Conservation (phyloP, 2,113 vertebrate species). For the Tiliqua scincoides region DNA sequence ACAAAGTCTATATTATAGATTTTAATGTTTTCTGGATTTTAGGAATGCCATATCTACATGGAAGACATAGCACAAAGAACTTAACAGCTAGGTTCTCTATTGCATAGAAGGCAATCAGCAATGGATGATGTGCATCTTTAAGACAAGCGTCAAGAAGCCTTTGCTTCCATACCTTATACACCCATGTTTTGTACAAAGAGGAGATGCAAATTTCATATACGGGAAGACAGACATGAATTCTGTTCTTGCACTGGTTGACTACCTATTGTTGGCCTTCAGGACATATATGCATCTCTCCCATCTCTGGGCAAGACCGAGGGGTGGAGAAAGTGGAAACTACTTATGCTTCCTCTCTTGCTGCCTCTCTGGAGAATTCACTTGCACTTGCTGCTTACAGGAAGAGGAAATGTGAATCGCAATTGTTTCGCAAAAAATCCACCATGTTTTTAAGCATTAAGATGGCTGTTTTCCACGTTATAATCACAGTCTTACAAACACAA, state of each 20-base stretch:
- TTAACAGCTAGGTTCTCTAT: not conserved
- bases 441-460: not conserved
- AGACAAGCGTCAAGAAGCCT: not conserved
- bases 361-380: not conserved
- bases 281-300: not conserved
- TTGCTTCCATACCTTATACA: not conserved
- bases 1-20: not conserved
- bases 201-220: not conserved
- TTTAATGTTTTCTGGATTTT: not conserved
- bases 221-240: not conserved
- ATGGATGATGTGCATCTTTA: not conserved
- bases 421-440: no score
- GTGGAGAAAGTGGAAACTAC: not conserved
- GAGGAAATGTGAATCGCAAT: not conserved
- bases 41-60: not conserved
- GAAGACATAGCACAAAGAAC: not conserved
- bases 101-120: not conserved
- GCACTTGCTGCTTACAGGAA: not conserved
- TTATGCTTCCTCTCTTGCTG: not conserved
- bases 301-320: not conserved
- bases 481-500: not conserved
- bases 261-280: not conserved
- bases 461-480: not conserved
- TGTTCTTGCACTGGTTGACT: not conserved
- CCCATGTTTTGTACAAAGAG: not conserved